Conservation (phyloP, 2,797 vertebrate genomes). For the Sebastes cheni region DNA sequence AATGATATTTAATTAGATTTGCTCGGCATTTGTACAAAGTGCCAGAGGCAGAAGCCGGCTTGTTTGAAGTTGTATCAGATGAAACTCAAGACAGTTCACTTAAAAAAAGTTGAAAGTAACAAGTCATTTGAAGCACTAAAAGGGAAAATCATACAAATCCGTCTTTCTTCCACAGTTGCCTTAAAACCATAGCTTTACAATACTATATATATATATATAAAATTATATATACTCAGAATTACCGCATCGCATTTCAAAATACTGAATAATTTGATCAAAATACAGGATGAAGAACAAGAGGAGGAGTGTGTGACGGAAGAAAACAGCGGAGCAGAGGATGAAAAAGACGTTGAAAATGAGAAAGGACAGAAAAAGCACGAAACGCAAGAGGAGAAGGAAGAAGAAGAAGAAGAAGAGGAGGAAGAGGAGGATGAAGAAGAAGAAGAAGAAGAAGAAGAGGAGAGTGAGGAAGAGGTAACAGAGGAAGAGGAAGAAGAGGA, state of each 20-base stretch:
- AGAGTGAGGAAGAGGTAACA: conserved; percentile 50
- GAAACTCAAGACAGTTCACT: neutral
- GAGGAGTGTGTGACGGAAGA: conserved; percentile 86
- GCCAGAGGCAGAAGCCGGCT: neutral
- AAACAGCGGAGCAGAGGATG: conserved; percentile 78
- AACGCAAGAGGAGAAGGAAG: conserved; percentile 52
- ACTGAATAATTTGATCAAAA: conserved; percentile 6
- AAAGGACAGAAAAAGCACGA: conserved; percentile 48
- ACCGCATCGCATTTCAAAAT: neutral
- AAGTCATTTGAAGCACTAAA: neutral
- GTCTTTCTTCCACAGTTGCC: neutral
- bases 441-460: conserved; percentile 39
- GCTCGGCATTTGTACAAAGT: conserved; percentile 23
- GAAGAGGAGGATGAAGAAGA: conserved; percentile 59
- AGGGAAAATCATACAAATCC: neutral
- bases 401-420: conserved; percentile 75
- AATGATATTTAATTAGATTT: conserved; percentile 24
- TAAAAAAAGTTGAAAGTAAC: neutral
- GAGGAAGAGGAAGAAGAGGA: conserved; percentile 51
- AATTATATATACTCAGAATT: neutral
- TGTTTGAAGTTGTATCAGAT: conserved; percentile 19
- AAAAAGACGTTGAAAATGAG: conserved; percentile 72
- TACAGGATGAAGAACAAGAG: conserved; percentile 76
- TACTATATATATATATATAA: too few relatives aligned
- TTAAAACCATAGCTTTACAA: neutral